Evolutionary conservation across 2,888 invertebrate genomes (phyloP).

Genomic region (Drosophila algonquin): DNA sequence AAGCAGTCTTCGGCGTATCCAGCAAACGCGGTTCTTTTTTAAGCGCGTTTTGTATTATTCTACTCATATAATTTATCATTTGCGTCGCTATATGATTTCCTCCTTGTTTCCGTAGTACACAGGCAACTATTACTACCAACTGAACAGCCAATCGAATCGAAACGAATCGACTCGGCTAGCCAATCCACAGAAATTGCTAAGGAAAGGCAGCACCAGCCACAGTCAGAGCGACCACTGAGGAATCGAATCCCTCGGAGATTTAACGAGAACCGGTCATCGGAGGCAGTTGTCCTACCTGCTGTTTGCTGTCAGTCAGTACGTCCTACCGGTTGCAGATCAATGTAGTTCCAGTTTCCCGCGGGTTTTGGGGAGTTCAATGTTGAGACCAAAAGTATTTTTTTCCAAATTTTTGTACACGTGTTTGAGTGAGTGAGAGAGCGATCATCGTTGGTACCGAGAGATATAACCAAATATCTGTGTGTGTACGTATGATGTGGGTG

Average conservation of each 20-base stretch:
- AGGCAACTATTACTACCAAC: constrained; percentile 46
- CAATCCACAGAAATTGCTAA: constrained; percentile 1
- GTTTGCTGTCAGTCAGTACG: constrained; percentile 29
- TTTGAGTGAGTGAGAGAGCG: constrained; percentile 15
- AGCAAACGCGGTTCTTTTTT: constrained; percentile 84
- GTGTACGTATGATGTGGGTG: constrained; percentile 26
- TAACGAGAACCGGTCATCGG: too few species aligned
- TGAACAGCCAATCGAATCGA: constrained; percentile 22
- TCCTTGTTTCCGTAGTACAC: constrained; percentile 83
- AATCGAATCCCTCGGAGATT: constrained; percentile 1
- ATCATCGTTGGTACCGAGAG: background rate
- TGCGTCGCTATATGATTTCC: constrained; percentile 84
- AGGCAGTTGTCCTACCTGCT: constrained; percentile 2
- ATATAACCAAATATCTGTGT: background rate
- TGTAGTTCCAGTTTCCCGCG: too few species aligned
- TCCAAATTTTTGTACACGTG: constrained; percentile 29
- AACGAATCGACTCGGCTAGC: constrained; percentile 6
- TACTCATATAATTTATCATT: constrained; percentile 84
- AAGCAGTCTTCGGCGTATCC: constrained; percentile 84
- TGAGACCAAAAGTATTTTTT: background rate
- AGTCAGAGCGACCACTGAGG: background rate
- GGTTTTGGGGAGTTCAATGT: too few species aligned
- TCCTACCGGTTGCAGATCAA: background rate
- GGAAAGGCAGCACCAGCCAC: constrained; percentile 16
- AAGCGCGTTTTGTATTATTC: constrained; percentile 84